Conservation (phyloP, 2,888 invertebrate species). For the Drosophila infuscata region DNA sequence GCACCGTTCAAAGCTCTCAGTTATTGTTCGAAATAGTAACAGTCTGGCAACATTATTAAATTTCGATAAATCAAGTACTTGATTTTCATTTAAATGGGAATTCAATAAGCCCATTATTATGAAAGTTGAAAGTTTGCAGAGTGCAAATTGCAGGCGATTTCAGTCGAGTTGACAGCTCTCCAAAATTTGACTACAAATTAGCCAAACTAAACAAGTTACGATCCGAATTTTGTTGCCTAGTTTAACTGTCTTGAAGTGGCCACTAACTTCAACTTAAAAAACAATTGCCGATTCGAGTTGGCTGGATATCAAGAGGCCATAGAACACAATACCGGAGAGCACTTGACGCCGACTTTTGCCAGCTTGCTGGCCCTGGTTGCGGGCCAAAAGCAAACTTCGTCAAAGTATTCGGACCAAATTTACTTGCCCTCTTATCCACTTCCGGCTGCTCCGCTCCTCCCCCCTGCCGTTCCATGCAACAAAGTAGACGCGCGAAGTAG, state of each 20-base stretch:
- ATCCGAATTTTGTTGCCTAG: conserved; percentile 34
- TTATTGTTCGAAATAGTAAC: conserved; percentile 14
- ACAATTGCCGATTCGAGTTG: conserved; percentile 66
- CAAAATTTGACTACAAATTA: conserved; percentile 4
- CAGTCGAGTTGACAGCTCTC: not conserved
- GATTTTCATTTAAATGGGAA: conserved; percentile 39
- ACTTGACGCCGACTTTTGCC: conserved; percentile 51
- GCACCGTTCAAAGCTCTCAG: not conserved
- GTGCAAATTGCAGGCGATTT: conserved; percentile 35
- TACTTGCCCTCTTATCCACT: conserved; percentile 43
- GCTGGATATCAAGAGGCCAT: conserved; percentile 18
- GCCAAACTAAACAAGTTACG: conserved; percentile 27
- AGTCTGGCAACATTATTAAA: conserved; percentile 60
- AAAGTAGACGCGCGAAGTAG: conserved; percentile 38
- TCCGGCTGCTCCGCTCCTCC: conserved; percentile 18
- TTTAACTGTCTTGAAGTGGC: conserved; percentile 25
- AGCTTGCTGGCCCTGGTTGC: conserved; percentile 37
- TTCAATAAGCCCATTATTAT: conserved; percentile 64
- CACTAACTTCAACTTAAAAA: conserved; percentile 33
- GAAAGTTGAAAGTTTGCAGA: conserved; percentile 47
- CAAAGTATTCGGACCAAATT: conserved; percentile 66
- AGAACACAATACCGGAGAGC: conserved; percentile 25
- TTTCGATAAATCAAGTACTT: conserved; percentile 55
- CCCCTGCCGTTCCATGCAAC: not conserved
- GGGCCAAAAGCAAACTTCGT: conserved; percentile 54